Evolutionary conservation across 2,113 vertebrate species (phyloP), one percentile per base, ranked within the genome.

Genomic region (Phrynosoma platyrhinos): DNA sequence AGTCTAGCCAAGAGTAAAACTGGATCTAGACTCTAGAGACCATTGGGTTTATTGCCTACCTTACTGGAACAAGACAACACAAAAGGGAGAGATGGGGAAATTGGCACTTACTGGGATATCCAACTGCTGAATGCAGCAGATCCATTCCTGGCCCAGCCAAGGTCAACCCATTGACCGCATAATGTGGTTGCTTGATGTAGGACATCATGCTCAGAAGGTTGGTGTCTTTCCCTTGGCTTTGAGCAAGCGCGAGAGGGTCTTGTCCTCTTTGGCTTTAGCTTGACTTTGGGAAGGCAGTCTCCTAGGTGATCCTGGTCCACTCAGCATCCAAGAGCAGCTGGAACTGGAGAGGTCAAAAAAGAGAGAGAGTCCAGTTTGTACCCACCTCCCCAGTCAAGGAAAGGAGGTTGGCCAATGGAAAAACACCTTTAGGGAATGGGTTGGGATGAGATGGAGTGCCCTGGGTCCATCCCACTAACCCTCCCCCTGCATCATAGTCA

Each of bases 121-220:
- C 98, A 7, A 98, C 97, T 18, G 97, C 96, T 9, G 97, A 92
- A 94, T 98, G 98, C 85, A 98, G 96, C 86, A 98, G 96, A 92
- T 98, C 98, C 98, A 98, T 98, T 84, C 97, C 97, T 32, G 98
- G 96, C 75, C 97, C 97, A 83, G 97, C 97, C 94, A 98, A 95
- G 88, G 97, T 97, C 95, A 98, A 96, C 90, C 97, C 97, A 94
- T 98, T 98, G 95, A 98, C 97, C 47, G 97, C 96, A 94, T 98
- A 98, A 97, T 98, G 98, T 81, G 98, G 97, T 92, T 98, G 98
- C 94, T 98, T 98, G 94, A 98, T 97, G 95, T 98, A 98, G 94
- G 98, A 98, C 98, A 98, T 98, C 98, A 98, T 98, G 94, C 96
- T 97, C 97, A 93, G 94, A 16, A 68, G 42, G 25, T 7, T 9